Conservation (phyloP, 2,797 vertebrate species). For the Neomorphus geoffroyi region DNA sequence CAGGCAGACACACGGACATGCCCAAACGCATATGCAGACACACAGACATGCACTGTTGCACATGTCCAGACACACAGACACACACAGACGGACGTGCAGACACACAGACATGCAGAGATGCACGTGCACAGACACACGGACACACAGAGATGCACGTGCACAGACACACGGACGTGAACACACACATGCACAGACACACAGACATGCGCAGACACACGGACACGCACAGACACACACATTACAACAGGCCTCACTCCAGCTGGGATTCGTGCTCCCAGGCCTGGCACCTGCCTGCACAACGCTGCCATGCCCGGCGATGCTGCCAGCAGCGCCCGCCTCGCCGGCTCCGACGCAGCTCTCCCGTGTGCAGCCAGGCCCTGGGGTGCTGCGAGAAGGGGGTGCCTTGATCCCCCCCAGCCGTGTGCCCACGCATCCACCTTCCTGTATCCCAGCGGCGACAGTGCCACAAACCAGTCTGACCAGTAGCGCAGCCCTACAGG, state of each 20-base stretch:
- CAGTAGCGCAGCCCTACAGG: fast-evolving
- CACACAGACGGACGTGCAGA: too few species aligned
- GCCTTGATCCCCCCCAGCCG: not conserved
- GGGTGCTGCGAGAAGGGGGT: not conserved
- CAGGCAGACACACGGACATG: too few species aligned
- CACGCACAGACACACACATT: fast-evolving
- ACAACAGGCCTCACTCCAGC: not conserved
- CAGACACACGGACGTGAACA: too few species aligned
- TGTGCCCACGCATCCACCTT: fast-evolving
- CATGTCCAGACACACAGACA: too few species aligned
- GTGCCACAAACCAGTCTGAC: not conserved
- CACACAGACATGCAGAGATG: not conserved
- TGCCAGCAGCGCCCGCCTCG: fast-evolving
- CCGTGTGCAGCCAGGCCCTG: fast-evolving
- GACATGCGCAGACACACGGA: too few species aligned
- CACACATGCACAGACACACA: too few species aligned
- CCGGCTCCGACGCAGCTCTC: not conserved
- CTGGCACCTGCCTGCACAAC: not conserved
- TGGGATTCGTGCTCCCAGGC: fast-evolving
- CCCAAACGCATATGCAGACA: too few species aligned
- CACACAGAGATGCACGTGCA: too few species aligned
- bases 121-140: too few species aligned
- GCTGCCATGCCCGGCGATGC: fast-evolving
- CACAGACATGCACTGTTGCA: too few species aligned
- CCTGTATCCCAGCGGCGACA: fast-evolving